Conservation (phyloP, 2,797 vertebrate genomes). For the Salarias fasciatus region DNA sequence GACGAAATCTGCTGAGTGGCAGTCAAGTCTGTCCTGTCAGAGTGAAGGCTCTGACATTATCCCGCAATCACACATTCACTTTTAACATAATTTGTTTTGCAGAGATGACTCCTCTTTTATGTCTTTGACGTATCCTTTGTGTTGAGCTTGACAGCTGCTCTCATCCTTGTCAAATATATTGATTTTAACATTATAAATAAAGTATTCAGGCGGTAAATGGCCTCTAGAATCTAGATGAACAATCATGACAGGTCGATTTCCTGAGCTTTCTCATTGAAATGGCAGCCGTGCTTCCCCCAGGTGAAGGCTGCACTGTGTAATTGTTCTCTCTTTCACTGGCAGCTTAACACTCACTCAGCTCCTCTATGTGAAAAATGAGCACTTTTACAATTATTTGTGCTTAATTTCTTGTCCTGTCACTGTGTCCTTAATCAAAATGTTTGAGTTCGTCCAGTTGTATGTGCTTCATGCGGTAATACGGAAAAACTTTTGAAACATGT, state of each 20-base stretch:
- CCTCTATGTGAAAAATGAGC: background rate
- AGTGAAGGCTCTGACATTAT: background rate
- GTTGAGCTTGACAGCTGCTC: background rate
- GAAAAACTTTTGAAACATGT: too few relatives aligned
- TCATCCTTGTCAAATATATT: background rate
- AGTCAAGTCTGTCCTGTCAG: background rate
- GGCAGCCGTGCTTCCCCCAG: background rate
- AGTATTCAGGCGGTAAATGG: background rate
- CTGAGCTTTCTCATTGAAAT: background rate
- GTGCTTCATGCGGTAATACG: too few relatives aligned
- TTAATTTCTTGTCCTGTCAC: background rate
- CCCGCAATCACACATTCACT: background rate
- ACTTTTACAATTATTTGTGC: background rate
- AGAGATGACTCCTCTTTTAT: background rate
- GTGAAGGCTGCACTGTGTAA: background rate
- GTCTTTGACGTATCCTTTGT: background rate
- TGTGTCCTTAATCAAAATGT: too few relatives aligned
- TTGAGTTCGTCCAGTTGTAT: too few relatives aligned
- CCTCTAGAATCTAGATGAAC: slow-evolving; percentile 1
- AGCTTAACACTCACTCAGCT: background rate
- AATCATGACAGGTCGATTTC: slow-evolving; percentile 23
- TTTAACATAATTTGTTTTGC: background rate
- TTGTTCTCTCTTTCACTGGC: background rate
- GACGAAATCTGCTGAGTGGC: background rate
- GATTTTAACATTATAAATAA: slow-evolving; percentile 5